Conservation (phyloP, 92 coral and sea anemone species). For the Ricordea florida region DNA sequence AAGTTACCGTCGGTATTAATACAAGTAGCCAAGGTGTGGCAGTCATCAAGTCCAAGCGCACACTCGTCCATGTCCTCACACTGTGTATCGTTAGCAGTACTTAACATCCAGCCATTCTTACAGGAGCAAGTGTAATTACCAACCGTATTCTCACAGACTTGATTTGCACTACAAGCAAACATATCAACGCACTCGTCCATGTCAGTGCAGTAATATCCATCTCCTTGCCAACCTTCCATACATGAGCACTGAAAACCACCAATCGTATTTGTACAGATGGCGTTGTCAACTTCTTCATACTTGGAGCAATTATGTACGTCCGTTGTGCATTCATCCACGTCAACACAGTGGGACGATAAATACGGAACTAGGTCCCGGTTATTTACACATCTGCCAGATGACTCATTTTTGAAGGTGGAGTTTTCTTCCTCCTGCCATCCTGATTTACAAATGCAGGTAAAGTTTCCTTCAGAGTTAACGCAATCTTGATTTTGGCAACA, state of each 20-base stretch:
- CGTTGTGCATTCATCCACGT: constrained; percentile 59
- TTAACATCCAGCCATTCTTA: constrained; percentile 57
- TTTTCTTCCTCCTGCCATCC: constrained; percentile 41
- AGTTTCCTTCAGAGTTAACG: constrained; percentile 55
- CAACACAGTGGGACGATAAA: constrained; percentile 19
- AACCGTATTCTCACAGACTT: constrained; percentile 39
- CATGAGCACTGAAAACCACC: constrained; percentile 63
- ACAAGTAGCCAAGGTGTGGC: constrained; percentile 55
- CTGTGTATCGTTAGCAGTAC: constrained; percentile 12
- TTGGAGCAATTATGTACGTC: constrained; percentile 59
- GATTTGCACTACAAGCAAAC: constrained; percentile 43
- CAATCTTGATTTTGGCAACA: constrained; percentile 64
- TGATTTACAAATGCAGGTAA: constrained; percentile 41
- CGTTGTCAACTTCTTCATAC: constrained; percentile 32
- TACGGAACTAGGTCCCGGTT: too few relatives aligned
- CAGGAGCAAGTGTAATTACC: constrained; percentile 62
- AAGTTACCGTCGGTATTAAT: constrained; percentile 65
- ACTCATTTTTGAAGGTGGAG: neutral
- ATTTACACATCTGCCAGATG: too few relatives aligned
- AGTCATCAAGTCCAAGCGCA: constrained; percentile 39
- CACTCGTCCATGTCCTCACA: constrained; percentile 69
- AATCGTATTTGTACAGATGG: constrained; percentile 30
- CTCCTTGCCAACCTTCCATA: constrained; percentile 53
- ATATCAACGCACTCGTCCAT: constrained; percentile 45
- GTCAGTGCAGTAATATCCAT: constrained; percentile 62